Percentiles rank a stretch among this genome's conserved stretches.
Evolutionary conservation across 2,113 vertebrate genomes (phyloP).

Genomic region (Jacana jacana): DNA sequence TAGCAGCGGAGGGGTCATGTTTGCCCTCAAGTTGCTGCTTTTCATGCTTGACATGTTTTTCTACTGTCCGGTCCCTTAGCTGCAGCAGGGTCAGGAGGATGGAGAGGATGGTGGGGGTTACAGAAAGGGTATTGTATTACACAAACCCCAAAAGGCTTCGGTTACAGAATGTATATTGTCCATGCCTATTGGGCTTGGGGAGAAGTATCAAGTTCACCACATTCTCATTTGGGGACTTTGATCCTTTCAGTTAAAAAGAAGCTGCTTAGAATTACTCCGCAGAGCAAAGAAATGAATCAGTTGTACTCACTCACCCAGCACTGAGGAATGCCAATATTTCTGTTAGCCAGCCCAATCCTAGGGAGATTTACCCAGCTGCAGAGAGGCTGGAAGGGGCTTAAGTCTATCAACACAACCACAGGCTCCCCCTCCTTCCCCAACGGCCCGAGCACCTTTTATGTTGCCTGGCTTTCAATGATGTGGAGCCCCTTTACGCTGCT

Average conservation of each 20-base stretch:
- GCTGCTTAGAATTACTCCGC: conserved; percentile 55
- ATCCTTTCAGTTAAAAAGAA: conserved; percentile 66
- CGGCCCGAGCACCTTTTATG: conserved; percentile 21
- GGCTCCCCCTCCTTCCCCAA: neutral
- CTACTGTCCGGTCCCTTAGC: conserved; percentile 65
- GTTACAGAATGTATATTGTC: conserved; percentile 72
- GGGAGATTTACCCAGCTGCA: conserved; percentile 63
- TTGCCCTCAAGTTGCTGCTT: conserved; percentile 64
- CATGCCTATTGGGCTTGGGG: conserved; percentile 62
- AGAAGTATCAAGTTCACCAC: conserved; percentile 67
- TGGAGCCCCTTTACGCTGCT: neutral
- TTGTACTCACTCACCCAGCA: conserved; percentile 53
- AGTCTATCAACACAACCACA: conserved; percentile 52
- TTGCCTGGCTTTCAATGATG: neutral
- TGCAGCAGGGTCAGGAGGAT: conserved; percentile 52
- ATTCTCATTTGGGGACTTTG: conserved; percentile 66
- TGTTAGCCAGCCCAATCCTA: conserved; percentile 57
- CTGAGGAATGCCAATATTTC: conserved; percentile 60
- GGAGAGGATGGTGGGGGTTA: conserved; percentile 43
- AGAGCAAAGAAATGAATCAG: conserved; percentile 62
- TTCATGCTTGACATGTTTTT: conserved; percentile 72
- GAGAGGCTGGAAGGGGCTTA: conserved; percentile 51
- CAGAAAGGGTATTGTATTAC: conserved; percentile 67
- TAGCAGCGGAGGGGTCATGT: conserved; percentile 59
- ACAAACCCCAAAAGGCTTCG: conserved; percentile 60